Evolutionary conservation across 2,797 vertebrate species (phyloP), one percentile per base, ranked within the genome.

Genomic region (Sylvia borin): DNA sequence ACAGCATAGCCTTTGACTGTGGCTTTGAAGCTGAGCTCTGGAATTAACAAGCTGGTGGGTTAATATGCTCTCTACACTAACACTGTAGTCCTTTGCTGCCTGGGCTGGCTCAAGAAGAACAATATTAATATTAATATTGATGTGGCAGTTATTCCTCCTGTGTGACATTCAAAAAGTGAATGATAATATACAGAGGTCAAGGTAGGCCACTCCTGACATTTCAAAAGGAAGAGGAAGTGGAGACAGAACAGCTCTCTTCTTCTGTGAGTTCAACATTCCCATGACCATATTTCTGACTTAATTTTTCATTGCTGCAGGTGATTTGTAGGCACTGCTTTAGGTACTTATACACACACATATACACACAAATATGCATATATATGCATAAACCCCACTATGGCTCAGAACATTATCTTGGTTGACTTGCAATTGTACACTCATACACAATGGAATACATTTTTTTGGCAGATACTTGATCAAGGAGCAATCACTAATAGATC

Each of bases 101-200:
- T 38, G 34, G 54, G 42, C 81, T 94, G 70, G 10, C 77, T 97
- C 0, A 0, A 61, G 77, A 77, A 86, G 13, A 57, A 77, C n/a
- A 70, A 47, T 72, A 79, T 91, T 82, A 81, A 60, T 80, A 83
- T 93, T 82, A 70, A 88, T 90, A 92, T 84, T 85, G 90, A 75
- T 85, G 73, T 45, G 77, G 36, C 38, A 57, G 87, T 92, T 90
- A 72, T 86, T 73, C 86, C 80, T 93, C 71, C 53, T 38, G 18
- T 61, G 86, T 92, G 83, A 75, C 89, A 90, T 91, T 94, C 61
- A 60, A 65, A 90, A 81, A 60, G 53, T 72, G 95, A 86, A 75
- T 68, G 29, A 16, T 91, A 78, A 93, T 90, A 83, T 27, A 75
- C 58, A 84, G 66, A 84, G 66, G 62, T 95, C 73, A 92, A 55